phyloP scores from a whole-genome alignment of 35 echinoderm and acorn worm genomes.

The Stichopus chloronotus region DNA sequence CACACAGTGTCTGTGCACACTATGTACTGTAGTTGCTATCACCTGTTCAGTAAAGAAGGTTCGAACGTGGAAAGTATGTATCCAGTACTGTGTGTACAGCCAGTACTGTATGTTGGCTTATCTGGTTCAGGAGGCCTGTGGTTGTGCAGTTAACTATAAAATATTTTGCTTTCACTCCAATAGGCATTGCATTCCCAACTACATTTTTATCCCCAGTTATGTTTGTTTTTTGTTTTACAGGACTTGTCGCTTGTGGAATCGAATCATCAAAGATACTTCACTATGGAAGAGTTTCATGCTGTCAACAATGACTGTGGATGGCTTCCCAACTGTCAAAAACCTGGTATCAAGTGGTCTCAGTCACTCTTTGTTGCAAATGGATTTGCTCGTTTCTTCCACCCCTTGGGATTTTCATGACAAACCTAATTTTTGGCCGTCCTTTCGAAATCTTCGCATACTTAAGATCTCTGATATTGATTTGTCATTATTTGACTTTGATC shows the following conservation, averaged over 20 bases:
- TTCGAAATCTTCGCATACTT: not conserved
- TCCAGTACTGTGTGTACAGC: too few species aligned
- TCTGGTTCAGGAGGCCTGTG: too few species aligned
- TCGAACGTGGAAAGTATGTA: too few species aligned
- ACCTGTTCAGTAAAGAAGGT: too few species aligned
- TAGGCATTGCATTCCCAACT: not conserved
- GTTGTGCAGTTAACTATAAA: too few species aligned
- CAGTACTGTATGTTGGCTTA: too few species aligned
- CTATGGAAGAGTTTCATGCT: not conserved
- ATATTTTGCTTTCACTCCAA: not conserved
- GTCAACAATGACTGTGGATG: not conserved
- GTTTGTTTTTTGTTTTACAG: too few species aligned
- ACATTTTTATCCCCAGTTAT: too few species aligned
- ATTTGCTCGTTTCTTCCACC: not conserved
- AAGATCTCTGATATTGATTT: conserved; percentile 10
- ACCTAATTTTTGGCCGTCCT: not conserved
- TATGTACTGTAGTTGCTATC: too few species aligned
- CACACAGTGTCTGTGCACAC: too few species aligned
- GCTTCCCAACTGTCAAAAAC: not conserved
- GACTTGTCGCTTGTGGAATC: conserved; percentile 47
- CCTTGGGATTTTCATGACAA: not conserved
- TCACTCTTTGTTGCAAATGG: not conserved
- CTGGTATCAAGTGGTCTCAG: not conserved
- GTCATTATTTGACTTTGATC: conserved; percentile 24
- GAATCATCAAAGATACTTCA: conserved; percentile 11